These are phyloP conservation scores for Porites lutea DNA, from an alignment of 64 coral and sea anemone species.

Conservation along the genomic window DNA sequence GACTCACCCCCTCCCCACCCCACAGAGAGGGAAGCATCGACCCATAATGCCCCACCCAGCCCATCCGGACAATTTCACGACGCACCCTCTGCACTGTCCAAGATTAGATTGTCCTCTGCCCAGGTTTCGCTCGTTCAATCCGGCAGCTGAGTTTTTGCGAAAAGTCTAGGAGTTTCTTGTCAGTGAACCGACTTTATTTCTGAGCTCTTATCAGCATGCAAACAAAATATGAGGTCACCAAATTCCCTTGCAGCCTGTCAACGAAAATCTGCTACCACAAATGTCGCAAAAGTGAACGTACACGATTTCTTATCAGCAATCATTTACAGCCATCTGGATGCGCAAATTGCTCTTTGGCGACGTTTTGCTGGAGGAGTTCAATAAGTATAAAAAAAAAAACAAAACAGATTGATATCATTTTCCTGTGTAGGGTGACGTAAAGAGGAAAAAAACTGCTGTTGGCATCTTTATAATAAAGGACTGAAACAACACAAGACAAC, in stretches of 20 bases:
- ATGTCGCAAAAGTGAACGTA: background rate
- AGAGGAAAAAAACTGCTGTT: background rate
- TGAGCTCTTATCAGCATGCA: too few species aligned
- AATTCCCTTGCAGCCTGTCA: background rate
- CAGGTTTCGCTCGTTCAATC: too few species aligned
- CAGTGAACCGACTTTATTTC: too few species aligned
- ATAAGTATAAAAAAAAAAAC: background rate
- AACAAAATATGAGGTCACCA: background rate
- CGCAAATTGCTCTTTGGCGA: background rate
- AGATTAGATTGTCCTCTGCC: too few species aligned
- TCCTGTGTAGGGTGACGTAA: background rate
- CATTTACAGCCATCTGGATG: background rate
- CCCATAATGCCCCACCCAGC: too few species aligned
- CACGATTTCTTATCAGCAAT: slow-evolving; percentile 12
- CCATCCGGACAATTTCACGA: too few species aligned
- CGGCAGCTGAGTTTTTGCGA: too few species aligned
- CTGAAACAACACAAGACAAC: background rate
- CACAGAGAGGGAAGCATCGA: too few species aligned
- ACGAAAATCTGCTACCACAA: background rate
- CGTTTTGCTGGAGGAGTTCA: background rate
- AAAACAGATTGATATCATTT: background rate
- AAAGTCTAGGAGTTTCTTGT: too few species aligned
- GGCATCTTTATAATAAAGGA: background rate
- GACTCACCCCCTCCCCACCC: too few species aligned
- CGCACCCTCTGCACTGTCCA: too few species aligned